A percentile compares a stretch with the other conserved stretches of the same genome.
These are phyloP conservation scores for Agrotis puta DNA, from an alignment of 2,888 invertebrate genomes.

Conservation along the genomic window DNA sequence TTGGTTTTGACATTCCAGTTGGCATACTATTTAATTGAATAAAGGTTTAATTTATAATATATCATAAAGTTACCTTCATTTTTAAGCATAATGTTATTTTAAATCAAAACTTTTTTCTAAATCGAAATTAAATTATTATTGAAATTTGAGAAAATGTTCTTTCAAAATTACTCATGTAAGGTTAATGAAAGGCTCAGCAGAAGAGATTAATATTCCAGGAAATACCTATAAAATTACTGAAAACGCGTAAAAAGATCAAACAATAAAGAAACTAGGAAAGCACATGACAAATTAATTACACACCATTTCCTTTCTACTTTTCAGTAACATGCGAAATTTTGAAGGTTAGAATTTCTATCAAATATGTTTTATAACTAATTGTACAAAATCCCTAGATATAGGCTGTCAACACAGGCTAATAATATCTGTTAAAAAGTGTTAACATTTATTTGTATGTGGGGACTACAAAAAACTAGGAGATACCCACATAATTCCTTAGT, in stretches of 20 bases:
- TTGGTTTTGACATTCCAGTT: slow-evolving; percentile 26
- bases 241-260: neutral
- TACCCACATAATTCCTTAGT: no score
- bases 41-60: slow-evolving; percentile 41
- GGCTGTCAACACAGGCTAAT: no score
- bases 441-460: no score
- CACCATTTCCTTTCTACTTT: neutral
- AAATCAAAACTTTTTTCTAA: neutral
- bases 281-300: slow-evolving; percentile 2
- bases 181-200: no score
- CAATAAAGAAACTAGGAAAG: neutral
- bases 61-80: slow-evolving; percentile 10
- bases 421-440: no score
- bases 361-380: no score
- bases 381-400: no score
- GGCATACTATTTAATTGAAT: neutral
- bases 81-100: neutral
- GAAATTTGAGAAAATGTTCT: neutral
- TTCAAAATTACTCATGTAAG: neutral
- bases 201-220: neutral
- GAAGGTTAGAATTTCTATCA: no score
- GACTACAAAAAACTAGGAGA: no score
- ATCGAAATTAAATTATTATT: neutral
- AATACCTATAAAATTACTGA: neutral
- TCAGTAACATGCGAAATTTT: neutral